Evolutionary conservation across 2,113 vertebrate species (phyloP).

Genomic region (Dunckerocampus dactyliophorus): DNA sequence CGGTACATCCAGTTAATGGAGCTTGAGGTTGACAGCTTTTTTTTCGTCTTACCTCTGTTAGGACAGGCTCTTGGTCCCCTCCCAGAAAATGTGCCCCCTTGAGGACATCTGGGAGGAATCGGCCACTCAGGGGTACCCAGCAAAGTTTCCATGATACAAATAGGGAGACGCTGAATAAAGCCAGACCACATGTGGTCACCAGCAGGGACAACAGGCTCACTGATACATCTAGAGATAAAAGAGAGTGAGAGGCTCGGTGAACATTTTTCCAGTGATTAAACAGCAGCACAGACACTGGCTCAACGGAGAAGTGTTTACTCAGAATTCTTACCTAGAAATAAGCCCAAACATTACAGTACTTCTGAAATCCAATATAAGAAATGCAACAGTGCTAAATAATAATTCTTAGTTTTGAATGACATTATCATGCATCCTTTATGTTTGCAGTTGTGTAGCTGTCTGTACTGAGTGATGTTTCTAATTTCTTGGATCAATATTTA

Average conservation of each 20-base stretch:
- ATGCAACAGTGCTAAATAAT: too few species aligned
- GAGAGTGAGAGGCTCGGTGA: slow-evolving; percentile 15
- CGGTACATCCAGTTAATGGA: too few species aligned
- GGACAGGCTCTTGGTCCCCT: slow-evolving; percentile 82
- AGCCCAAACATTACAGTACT: too few species aligned
- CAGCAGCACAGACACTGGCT: slow-evolving; percentile 9
- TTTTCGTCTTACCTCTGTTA: slow-evolving; percentile 70
- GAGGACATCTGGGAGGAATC: slow-evolving; percentile 77
- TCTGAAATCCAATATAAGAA: too few species aligned
- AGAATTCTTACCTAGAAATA: slow-evolving; percentile 3
- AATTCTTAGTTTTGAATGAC: too few species aligned
- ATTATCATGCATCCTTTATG: too few species aligned
- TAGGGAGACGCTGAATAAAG: slow-evolving; percentile 92
- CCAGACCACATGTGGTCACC: slow-evolving; percentile 81
- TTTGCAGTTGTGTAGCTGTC: too few species aligned
- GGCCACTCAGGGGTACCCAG: slow-evolving; percentile 93
- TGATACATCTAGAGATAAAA: slow-evolving; percentile 69
- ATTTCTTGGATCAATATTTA: too few species aligned
- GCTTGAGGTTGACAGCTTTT: too few species aligned
- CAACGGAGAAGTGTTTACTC: slow-evolving; percentile 19
- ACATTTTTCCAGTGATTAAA: slow-evolving; percentile 4
- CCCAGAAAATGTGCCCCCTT: slow-evolving; percentile 80
- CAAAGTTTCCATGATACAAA: slow-evolving; percentile 99
- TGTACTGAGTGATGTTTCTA: too few species aligned
- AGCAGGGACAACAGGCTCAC: slow-evolving; percentile 76